Evolutionary conservation across 2,888 invertebrate genomes (phyloP).

Genomic region (Drosophila putrida): DNA sequence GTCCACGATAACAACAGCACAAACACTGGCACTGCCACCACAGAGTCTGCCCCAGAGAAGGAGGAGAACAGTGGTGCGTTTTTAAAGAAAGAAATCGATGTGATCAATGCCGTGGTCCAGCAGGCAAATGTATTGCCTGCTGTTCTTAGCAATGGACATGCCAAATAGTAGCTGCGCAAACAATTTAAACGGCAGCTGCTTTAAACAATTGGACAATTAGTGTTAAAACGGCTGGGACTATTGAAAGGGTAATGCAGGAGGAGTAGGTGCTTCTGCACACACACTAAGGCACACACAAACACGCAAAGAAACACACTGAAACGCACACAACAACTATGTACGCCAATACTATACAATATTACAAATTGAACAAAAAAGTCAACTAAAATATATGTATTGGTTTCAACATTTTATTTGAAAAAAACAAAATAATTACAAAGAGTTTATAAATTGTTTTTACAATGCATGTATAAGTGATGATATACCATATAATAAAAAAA

Average conservation of each 20-base stretch:
- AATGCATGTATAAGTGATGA: conserved; percentile 27
- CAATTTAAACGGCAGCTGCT: conserved; percentile 25
- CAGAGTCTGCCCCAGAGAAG: conserved; percentile 41
- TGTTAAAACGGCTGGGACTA: conserved; percentile 17
- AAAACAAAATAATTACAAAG: neutral
- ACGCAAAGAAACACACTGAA: conserved; percentile 10
- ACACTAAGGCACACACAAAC: conserved; percentile 12
- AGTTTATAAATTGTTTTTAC: conserved; percentile 27
- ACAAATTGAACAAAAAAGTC: neutral
- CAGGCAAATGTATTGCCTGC: conserved; percentile 85
- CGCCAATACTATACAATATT: neutral
- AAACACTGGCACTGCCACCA: conserved; percentile 6
- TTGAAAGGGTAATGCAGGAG: neutral
- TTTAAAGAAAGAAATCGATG: conserved; percentile 85
- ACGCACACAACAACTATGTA: conserved; percentile 8
- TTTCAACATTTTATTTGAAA: conserved; percentile 27
- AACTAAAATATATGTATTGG: conserved; percentile 15
- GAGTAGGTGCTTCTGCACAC: conserved; percentile 18
- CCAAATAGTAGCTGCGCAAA: conserved; percentile 81
- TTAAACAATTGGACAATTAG: conserved; percentile 11
- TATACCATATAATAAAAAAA: conserved; percentile 13
- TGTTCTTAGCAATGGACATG: conserved; percentile 85
- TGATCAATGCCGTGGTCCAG: conserved; percentile 85
- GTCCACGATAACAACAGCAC: conserved; percentile 36
- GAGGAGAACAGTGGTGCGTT: conserved; percentile 73